A percentile compares a stretch with the other conserved stretches of the same genome.
These are phyloP conservation scores for Ametastegia equiseti DNA, from an alignment of 2,888 invertebrate genomes.

Conservation along the genomic window DNA sequence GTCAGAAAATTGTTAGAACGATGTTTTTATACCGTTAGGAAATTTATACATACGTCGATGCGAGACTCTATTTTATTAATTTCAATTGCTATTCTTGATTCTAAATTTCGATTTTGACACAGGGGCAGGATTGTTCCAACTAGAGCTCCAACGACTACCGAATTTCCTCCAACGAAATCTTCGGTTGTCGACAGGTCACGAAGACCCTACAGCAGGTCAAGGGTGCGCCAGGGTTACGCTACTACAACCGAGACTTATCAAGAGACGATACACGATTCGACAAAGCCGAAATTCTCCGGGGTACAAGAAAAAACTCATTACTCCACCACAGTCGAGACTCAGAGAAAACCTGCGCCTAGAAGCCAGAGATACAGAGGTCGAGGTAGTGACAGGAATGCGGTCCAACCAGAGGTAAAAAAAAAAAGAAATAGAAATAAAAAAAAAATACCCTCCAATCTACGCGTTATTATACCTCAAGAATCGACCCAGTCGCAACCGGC, in stretches of 20 bases:
- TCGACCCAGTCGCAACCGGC: not conserved
- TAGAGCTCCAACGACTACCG: constrained; percentile 64
- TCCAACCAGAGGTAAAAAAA: constrained; percentile 33
- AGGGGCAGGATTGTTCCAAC: constrained; percentile 64
- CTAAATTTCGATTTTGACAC: constrained; percentile 23
- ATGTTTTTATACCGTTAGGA: not conserved
- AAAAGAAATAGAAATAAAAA: not conserved
- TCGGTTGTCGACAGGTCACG: constrained; percentile 63
- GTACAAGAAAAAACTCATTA: constrained; percentile 55
- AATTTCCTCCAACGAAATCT: constrained; percentile 57
- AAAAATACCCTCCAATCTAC: not conserved
- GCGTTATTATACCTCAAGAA: not conserved
- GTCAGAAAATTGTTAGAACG: not conserved
- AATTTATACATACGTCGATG: not conserved
- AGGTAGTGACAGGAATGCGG: constrained; percentile 41
- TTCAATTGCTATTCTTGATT: not conserved
- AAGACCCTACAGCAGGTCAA: constrained; percentile 69
- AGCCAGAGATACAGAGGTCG: constrained; percentile 46
- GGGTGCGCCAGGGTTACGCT: constrained; percentile 64
- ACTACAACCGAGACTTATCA: constrained; percentile 70
- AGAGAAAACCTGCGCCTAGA: constrained; percentile 56
- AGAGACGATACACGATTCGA: constrained; percentile 67
- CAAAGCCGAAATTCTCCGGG: constrained; percentile 63
- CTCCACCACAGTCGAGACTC: constrained; percentile 41
- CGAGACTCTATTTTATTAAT: not conserved